Percentiles rank a stretch among this genome's conserved stretches.
Conservation (phyloP, 2,113 vertebrate genomes). For the Sebastes schlegelii region DNA sequence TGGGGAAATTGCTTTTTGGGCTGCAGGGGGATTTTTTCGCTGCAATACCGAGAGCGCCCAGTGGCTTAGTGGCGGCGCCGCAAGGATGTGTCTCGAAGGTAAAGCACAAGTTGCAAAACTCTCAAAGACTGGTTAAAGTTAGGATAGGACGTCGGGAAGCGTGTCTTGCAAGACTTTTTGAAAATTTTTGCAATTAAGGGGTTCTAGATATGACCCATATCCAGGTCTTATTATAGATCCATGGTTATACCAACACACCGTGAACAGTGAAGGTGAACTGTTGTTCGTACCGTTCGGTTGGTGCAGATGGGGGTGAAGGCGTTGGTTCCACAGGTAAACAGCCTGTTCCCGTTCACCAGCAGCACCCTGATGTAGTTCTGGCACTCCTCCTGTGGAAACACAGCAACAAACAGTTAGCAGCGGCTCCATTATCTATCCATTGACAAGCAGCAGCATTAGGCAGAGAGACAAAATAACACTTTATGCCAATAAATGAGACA, state of each 20-base stretch:
- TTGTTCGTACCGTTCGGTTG: constrained; percentile 90
- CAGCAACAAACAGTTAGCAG: constrained; percentile 53
- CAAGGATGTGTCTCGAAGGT: too few species aligned
- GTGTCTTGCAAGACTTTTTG: too few species aligned
- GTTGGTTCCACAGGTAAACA: constrained; percentile 97
- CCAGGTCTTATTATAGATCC: too few species aligned
- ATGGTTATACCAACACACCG: background rate
- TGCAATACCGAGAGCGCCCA: too few species aligned
- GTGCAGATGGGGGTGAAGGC: constrained; percentile 98
- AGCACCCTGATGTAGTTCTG: constrained; percentile 99
- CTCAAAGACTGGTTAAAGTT: too few species aligned
- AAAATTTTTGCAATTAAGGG: too few species aligned
- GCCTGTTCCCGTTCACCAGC: constrained; percentile 91
- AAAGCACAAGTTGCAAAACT: too few species aligned
- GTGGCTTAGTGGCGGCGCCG: too few species aligned
- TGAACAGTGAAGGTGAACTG: background rate
- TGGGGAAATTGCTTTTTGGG: too few species aligned
- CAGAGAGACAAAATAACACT: constrained; percentile 56
- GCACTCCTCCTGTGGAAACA: constrained; percentile 92
- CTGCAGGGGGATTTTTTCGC: too few species aligned
- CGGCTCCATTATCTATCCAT: constrained; percentile 43
- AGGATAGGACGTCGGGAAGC: too few species aligned
- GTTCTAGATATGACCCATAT: too few species aligned
- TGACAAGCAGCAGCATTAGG: constrained; percentile 56
- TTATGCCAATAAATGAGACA: constrained; percentile 65